These are phyloP conservation scores for Phthorimaea operculella DNA, from an alignment of 1,140 invertebrate species.

Conservation along the genomic window DNA sequence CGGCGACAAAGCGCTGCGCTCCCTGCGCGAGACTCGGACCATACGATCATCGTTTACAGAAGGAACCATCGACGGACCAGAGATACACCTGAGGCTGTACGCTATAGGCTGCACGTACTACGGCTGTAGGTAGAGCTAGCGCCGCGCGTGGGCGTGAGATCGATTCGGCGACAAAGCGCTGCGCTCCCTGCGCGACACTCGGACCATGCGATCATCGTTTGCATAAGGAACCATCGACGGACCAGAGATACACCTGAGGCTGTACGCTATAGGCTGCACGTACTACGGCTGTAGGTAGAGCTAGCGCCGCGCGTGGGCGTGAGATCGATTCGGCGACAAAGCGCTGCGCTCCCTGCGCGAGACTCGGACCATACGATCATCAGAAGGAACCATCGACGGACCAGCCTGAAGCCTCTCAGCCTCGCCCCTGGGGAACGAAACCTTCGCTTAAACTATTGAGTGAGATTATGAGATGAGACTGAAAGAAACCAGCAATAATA, in stretches of 20 bases:
- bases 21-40: constrained; percentile 20
- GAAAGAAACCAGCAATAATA: too few species aligned
- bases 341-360: constrained; percentile 25
- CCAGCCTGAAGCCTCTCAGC: too few species aligned
- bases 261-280: too few species aligned
- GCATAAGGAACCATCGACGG: constrained; percentile 4
- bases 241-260: constrained; percentile 27
- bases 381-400: too few species aligned
- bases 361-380: neutral
- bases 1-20: constrained; percentile 30
- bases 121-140: constrained; percentile 11
- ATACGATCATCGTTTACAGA: too few species aligned
- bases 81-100: constrained; percentile 32
- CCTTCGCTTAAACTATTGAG: too few species aligned
- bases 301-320: constrained; percentile 23
- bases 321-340: constrained; percentile 50
- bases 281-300: too few species aligned
- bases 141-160: constrained; percentile 41
- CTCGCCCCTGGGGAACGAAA: too few species aligned
- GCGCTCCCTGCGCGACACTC: constrained; percentile 22
- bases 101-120: too few species aligned
- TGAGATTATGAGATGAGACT: too few species aligned
- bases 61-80: too few species aligned
- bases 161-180: constrained; percentile 37
- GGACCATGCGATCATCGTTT: constrained; percentile 14